phyloP scores from a whole-genome alignment of 2,113 vertebrate species.

The Cricetomys ansorgei region DNA sequence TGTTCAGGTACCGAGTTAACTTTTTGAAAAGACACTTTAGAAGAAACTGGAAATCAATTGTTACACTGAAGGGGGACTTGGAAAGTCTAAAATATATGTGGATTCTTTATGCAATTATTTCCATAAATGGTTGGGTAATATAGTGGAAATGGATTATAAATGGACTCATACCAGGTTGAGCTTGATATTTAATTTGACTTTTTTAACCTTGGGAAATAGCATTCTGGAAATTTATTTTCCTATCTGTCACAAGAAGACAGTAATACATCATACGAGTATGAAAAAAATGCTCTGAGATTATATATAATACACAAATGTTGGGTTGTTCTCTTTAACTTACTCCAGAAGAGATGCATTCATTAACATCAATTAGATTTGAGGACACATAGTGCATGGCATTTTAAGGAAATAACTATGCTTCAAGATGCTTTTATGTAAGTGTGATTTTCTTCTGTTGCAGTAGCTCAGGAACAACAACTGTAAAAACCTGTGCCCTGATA shows the following conservation, averaged over 20 bases:
- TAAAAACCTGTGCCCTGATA: background rate
- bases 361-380: background rate
- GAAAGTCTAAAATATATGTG: background rate
- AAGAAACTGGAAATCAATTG: background rate
- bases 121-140: background rate
- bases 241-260: background rate
- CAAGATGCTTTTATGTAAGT: background rate
- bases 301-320: background rate
- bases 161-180: background rate
- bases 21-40: slow-evolving; percentile 45
- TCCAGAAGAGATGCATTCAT: background rate
- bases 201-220: background rate
- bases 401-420: background rate
- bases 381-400: background rate
- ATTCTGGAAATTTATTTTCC: background rate
- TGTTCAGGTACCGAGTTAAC: slow-evolving; percentile 58
- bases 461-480: too few relatives aligned
- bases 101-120: background rate
- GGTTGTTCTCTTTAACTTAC: background rate
- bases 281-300: background rate
- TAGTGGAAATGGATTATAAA: background rate
- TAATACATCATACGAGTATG: background rate
- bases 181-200: background rate
- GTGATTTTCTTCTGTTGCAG: background rate
- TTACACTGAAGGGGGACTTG: background rate